Base-by-base conservation (phyloP, 2,888 invertebrate genomes). In the Drosophila percnosoma region DNA sequence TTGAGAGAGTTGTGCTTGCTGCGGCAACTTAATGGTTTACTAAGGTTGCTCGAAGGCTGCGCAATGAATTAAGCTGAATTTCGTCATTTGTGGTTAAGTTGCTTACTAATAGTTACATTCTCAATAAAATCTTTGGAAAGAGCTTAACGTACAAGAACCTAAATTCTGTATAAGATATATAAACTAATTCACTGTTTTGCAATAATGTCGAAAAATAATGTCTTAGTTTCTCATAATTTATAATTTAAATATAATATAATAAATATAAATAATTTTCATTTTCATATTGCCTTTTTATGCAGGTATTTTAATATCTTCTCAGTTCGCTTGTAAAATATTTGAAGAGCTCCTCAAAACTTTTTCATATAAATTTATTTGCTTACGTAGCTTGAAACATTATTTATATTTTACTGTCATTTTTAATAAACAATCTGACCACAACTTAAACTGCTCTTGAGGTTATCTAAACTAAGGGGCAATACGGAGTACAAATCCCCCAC, bases 1-100 rank as follows among this genome's bases (percentile, higher is more conserved):
- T 71, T 59, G 68, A 40, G 71, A 73, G 74, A 78, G 76, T 81
- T 72, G 75, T 70, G 73, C 59, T 65, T 75, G 65, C 65, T 87
- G 78, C 38, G 78, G 84, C 78, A 64, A 78, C 83, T 86, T 78
- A 80, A 73, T 74, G 75, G 60, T 59, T 74, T 68, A 54, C 61
- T 63, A 36, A 71, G 71, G 60, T 70, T 58, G 60, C 61, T 57
- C 67, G 42, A 73, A 86, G 89, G 78, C 59, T 73, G 69, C 38
- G 27, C 75, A 27, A 40, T 21, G 54, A 76, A 65, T 42, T 70
- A 60, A 49, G 67, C 68, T 49, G 68, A 68, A 66, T 66, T 81
- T 68, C 58, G 51, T 45, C 65, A 66, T 52, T 81, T 70, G 68
- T 55, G 60, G 59, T 54, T 63, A 59, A 61, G 40, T 38, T 31